Conservation (phyloP, 1,140 invertebrate genomes). For the Drosophila littoralis region DNA sequence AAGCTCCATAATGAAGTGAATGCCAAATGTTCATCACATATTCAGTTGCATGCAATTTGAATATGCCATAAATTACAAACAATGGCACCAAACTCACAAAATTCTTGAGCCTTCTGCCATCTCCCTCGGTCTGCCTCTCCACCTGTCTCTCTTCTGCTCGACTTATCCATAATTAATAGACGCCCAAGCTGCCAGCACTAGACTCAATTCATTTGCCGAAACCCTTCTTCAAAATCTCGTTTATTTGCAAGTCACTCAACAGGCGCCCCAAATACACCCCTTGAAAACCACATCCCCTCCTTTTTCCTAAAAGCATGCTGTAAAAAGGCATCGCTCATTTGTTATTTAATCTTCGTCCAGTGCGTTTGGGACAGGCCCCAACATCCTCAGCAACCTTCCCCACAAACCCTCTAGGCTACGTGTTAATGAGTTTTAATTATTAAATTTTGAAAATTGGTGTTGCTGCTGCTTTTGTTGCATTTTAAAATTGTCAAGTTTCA, state of each 20-base stretch:
- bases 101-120: conserved; percentile 16
- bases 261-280: background rate
- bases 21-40: conserved; percentile 41
- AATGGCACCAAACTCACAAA: conserved; percentile 38
- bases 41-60: conserved; percentile 65
- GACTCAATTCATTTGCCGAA: conserved; percentile 34
- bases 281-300: background rate
- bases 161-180: conserved; percentile 63
- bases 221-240: conserved; percentile 11
- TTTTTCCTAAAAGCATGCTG: too few species aligned
- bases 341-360: conserved; percentile 78
- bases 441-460: conserved; percentile 57
- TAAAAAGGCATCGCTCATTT: conserved; percentile 76
- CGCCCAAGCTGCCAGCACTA: conserved; percentile 34
- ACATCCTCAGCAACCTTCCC: background rate
- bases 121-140: background rate
- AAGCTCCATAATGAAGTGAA: conserved; percentile 46
- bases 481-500: conserved; percentile 37
- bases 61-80: conserved; percentile 70
- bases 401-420: conserved; percentile 42
- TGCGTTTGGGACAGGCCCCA: conserved; percentile 23
- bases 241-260: conserved; percentile 27
- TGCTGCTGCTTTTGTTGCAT: conserved; percentile 27
- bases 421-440: conserved; percentile 82
- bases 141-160: background rate